These are phyloP conservation scores for Lepidocyrtoides sp. DNA, from an alignment of 2,888 invertebrate genomes.

Conservation along the genomic window DNA sequence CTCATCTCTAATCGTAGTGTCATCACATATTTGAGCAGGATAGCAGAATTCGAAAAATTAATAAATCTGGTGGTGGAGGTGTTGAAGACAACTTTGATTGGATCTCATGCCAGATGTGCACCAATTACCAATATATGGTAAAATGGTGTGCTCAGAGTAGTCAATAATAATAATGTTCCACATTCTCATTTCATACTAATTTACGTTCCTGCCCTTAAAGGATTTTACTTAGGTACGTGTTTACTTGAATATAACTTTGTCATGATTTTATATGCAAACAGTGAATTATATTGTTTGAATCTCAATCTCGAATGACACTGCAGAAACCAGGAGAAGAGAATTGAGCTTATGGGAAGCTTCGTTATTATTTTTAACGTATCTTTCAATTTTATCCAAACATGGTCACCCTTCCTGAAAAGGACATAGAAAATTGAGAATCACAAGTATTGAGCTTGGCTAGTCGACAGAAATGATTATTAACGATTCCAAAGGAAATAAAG, in stretches of 20 bases:
- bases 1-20: no score
- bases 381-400: constrained; percentile 71
- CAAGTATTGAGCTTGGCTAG: not conserved
- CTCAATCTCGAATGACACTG: not conserved
- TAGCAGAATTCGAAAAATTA: no score
- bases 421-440: constrained; percentile 2
- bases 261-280: not conserved
- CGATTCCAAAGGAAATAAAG: constrained; percentile 50
- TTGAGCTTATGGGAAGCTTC: not conserved
- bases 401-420: constrained; percentile 60
- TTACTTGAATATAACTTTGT: not conserved
- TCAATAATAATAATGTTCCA: not conserved
- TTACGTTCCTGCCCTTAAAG: not conserved
- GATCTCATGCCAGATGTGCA: no score
- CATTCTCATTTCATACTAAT: constrained; percentile 26
- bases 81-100: no score
- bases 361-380: constrained; percentile 65
- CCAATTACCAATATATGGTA: not conserved
- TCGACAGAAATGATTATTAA: constrained; percentile 64
- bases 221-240: no score
- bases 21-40: no score
- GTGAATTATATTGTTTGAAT: not conserved
- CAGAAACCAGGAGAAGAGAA: not conserved
- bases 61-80: no score
- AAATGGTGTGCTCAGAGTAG: not conserved